Percentiles rank a stretch among this genome's conserved stretches.
Conservation (phyloP, 1,140 invertebrate species). For the Gonatopus flavifemur region DNA sequence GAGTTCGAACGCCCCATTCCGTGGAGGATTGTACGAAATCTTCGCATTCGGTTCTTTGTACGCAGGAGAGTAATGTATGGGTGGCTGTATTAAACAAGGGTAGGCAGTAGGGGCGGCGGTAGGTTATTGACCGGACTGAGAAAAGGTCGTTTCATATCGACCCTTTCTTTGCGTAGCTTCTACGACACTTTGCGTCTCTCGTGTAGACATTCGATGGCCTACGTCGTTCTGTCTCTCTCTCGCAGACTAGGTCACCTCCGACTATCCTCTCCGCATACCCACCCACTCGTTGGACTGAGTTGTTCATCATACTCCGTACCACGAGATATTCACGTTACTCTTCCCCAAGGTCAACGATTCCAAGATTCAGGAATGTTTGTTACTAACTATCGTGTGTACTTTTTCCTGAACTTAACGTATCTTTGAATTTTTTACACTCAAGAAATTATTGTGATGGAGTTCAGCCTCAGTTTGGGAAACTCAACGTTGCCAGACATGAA, state of each 20-base stretch:
- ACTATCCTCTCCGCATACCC: slow-evolving; percentile 28
- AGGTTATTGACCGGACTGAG: slow-evolving; percentile 44
- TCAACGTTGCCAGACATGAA: too few species aligned
- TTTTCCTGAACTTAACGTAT: too few species aligned
- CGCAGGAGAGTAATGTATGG: slow-evolving; percentile 5
- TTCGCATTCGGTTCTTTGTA: too few species aligned
- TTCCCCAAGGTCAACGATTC: slow-evolving; percentile 41
- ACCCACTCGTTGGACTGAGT: slow-evolving; percentile 14
- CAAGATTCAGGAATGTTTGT: slow-evolving; percentile 28
- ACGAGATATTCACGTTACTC: slow-evolving; percentile 35
- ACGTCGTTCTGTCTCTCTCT: slow-evolving; percentile 2
- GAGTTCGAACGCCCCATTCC: too few species aligned
- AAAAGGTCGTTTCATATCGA: slow-evolving; percentile 51
- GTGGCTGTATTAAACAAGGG: slow-evolving; percentile 21
- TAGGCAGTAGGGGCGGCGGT: slow-evolving; percentile 24
- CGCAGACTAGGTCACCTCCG: slow-evolving; percentile 23
- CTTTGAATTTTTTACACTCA: too few species aligned
- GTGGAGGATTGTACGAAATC: too few species aligned
- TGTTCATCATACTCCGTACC: slow-evolving; percentile 22
- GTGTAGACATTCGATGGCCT: slow-evolving; percentile 39
- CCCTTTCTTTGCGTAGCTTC: slow-evolving; percentile 38
- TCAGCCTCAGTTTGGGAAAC: too few species aligned
- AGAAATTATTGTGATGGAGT: too few species aligned
- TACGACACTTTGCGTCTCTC: slow-evolving; percentile 29
- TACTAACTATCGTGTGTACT: too few species aligned